Evolutionary conservation across 1,140 invertebrate genomes (phyloP).

Genomic region (Zaprionus kolodkinae): DNA sequence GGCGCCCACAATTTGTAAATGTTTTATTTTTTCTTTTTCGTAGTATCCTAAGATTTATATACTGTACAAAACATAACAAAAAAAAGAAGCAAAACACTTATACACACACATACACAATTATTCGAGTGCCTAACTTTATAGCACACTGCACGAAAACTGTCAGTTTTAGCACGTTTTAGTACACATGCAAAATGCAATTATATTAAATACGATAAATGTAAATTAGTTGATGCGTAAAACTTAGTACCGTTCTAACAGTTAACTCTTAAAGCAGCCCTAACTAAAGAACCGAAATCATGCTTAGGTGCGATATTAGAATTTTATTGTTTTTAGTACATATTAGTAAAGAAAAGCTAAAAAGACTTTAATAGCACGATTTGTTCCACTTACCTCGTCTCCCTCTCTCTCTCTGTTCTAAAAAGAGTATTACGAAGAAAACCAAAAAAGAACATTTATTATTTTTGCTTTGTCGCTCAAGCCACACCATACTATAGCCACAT

Average conservation of each 20-base stretch:
- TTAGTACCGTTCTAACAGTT: slow-evolving; percentile 50
- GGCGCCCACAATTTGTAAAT: slow-evolving; percentile 60
- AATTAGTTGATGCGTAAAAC: slow-evolving; percentile 31
- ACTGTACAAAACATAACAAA: slow-evolving; percentile 5
- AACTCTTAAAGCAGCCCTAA: slow-evolving; percentile 36
- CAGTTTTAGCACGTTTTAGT: slow-evolving; percentile 72
- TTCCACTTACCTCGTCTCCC: background rate
- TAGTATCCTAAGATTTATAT: slow-evolving; percentile 24
- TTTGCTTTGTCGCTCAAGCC: slow-evolving; percentile 12
- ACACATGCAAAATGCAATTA: slow-evolving; percentile 58
- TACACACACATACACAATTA: slow-evolving; percentile 17
- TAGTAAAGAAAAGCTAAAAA: slow-evolving; percentile 38
- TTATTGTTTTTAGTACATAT: slow-evolving; percentile 58
- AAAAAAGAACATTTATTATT: slow-evolving; percentile 56
- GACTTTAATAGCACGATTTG: slow-evolving; percentile 27
- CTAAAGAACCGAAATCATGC: background rate
- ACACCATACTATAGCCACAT: background rate
- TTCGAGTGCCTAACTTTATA: slow-evolving; percentile 65
- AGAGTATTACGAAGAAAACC: slow-evolving; percentile 65
- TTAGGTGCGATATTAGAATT: background rate
- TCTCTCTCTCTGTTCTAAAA: slow-evolving; percentile 60
- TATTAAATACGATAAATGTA: slow-evolving; percentile 33
- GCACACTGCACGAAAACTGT: slow-evolving; percentile 68
- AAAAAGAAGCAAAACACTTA: background rate
- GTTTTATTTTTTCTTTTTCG: slow-evolving; percentile 41